These are phyloP conservation scores for Haliclona indistincta DNA, from an alignment of 37 sponge, comb jelly and placozoan species.

Conservation along the genomic window DNA sequence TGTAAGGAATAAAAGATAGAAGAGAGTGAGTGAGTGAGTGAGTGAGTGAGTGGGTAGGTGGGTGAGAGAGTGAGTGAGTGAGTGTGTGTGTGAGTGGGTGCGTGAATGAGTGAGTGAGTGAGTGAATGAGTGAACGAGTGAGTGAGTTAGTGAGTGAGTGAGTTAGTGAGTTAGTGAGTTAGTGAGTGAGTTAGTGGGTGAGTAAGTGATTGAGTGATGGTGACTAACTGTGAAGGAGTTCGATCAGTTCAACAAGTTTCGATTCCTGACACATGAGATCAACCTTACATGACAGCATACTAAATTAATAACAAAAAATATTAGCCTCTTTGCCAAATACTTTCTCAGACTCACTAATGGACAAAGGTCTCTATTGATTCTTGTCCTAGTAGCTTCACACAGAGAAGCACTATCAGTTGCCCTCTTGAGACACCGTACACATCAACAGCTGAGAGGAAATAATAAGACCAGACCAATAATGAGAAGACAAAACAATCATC, in stretches of 20 bases:
- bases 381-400: slow-evolving; percentile 51
- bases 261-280: slow-evolving; percentile 22
- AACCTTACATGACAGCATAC: slow-evolving; percentile 23
- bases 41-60: no score
- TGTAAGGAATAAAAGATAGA: not conserved
- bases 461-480: not conserved
- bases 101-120: not conserved
- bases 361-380: slow-evolving; percentile 18
- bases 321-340: not conserved
- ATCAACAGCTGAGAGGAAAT: slow-evolving; percentile 8
- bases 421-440: slow-evolving; percentile 26
- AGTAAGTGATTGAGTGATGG: not conserved
- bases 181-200: not conserved
- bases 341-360: slow-evolving; percentile 9
- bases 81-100: not conserved
- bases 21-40: not conserved
- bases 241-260: slow-evolving; percentile 33
- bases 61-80: no score
- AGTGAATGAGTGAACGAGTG: not conserved
- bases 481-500: not conserved
- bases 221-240: slow-evolving; percentile 45
- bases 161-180: no score
- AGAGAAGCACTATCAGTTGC: slow-evolving; percentile 20
- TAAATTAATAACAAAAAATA: not conserved
- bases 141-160: no score